Conservation (phyloP, 2,797 vertebrate species). For the Acanthurus lineatus region DNA sequence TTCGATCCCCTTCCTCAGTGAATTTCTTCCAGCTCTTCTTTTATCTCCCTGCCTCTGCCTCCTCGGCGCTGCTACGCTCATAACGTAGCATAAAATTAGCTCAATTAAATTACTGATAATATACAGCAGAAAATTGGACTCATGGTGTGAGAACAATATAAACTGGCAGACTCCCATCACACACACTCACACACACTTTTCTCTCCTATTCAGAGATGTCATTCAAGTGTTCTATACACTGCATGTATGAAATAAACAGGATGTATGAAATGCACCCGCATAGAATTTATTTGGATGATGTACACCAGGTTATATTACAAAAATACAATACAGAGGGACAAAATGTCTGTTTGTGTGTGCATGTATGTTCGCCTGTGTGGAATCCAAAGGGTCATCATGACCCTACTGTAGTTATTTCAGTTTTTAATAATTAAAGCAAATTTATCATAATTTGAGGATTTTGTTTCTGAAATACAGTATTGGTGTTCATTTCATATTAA, state of each 20-base stretch:
- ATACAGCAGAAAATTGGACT: conserved; percentile 62
- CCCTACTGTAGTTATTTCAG: no score
- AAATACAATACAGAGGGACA: not conserved
- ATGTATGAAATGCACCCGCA: not conserved
- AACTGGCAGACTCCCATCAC: conserved; percentile 29
- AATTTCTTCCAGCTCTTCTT: conserved; percentile 26
- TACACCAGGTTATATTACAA: not conserved
- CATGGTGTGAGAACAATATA: conserved; percentile 62
- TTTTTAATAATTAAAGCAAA: no score
- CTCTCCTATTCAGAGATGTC: conserved; percentile 19
- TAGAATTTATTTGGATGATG: not conserved
- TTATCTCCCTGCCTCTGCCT: conserved; percentile 39
- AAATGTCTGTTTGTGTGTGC: not conserved
- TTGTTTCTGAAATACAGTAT: no score
- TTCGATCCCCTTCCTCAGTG: conserved; percentile 13
- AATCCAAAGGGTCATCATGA: not conserved
- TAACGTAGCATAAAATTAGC: conserved; percentile 68
- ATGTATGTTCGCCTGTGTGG: no score
- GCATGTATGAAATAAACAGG: not conserved
- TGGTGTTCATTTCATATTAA: no score
- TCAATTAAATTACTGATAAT: conserved; percentile 72
- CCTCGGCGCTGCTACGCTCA: conserved; percentile 40
- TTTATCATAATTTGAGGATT: no score
- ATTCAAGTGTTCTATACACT: conserved; percentile 15
- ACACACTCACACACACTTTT: not conserved